Percentiles rank a stretch among this genome's conserved stretches.
Evolutionary conservation across 2,888 invertebrate genomes (phyloP).

Genomic region (Hirtodrosophila confusa): DNA sequence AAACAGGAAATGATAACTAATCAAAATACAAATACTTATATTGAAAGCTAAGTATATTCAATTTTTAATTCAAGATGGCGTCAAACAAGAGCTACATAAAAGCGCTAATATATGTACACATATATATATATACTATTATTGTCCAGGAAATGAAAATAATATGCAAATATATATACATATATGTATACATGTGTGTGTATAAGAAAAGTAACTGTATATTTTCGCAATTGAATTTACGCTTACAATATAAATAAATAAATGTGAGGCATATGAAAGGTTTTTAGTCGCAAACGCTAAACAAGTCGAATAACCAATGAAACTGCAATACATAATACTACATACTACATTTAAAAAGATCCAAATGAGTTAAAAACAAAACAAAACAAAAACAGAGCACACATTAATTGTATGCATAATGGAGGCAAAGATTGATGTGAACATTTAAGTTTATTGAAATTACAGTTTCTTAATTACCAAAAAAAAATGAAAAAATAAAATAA

Average conservation of each 20-base stretch:
- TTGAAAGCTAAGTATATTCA: constrained; percentile 60
- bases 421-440: constrained; percentile 82
- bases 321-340: constrained; percentile 60
- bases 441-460: constrained; percentile 85
- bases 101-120: constrained; percentile 42
- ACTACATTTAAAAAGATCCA: constrained; percentile 32
- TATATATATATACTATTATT: constrained; percentile 48
- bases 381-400: constrained; percentile 57
- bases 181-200: constrained; percentile 43
- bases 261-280: constrained; percentile 42
- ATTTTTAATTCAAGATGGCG: constrained; percentile 58
- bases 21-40: constrained; percentile 49
- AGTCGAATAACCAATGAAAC: constrained; percentile 51
- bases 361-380: constrained; percentile 50
- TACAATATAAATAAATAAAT: constrained; percentile 56
- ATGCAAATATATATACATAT: constrained; percentile 25
- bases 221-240: constrained; percentile 78
- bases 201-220: constrained; percentile 71
- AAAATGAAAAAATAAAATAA: constrained; percentile 41
- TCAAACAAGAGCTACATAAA: constrained; percentile 30
- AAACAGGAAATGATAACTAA: constrained; percentile 54
- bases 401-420: constrained; percentile 72
- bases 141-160: constrained; percentile 48
- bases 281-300: constrained; percentile 61
- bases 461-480: constrained; percentile 84